A percentile compares a stretch with the other conserved stretches of the same genome.
phyloP scores from a whole-genome alignment of 1,140 invertebrate genomes.

The Pentalonia nigronervosa region DNA sequence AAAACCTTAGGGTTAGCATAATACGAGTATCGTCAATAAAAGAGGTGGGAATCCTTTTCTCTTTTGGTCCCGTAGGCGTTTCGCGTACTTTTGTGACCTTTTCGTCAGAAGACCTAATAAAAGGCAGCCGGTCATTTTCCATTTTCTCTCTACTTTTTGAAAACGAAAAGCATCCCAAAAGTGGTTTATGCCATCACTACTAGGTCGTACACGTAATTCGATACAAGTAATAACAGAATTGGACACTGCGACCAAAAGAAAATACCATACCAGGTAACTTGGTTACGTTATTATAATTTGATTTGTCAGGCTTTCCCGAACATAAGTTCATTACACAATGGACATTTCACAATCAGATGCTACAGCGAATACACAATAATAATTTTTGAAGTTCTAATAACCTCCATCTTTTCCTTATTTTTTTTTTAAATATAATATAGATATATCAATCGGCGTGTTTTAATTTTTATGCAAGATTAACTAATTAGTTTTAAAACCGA shows the following conservation, averaged over 20 bases:
- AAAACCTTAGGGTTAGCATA: constrained; percentile 31
- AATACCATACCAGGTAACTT: constrained; percentile 22
- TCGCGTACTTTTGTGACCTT: constrained; percentile 29
- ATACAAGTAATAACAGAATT: constrained; percentile 53
- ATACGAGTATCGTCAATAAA: constrained; percentile 36
- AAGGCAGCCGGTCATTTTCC: constrained; percentile 43
- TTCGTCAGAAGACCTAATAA: constrained; percentile 49
- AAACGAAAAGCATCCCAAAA: constrained; percentile 44
- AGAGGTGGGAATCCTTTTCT: constrained; percentile 33
- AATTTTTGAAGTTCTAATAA: not conserved
- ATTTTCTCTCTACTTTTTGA: constrained; percentile 23
- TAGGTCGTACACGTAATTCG: constrained; percentile 35
- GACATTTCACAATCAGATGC: constrained; percentile 22
- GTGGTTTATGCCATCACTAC: constrained; percentile 29
- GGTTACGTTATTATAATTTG: constrained; percentile 45
- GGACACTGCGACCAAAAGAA: constrained; percentile 24
- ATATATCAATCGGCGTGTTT: not conserved
- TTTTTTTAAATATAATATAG: not conserved
- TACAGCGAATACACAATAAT: not conserved
- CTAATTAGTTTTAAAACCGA: not conserved
- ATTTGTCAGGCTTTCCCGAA: constrained; percentile 6
- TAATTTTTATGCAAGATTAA: not conserved
- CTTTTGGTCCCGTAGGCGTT: constrained; percentile 27
- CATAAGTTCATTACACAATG: constrained; percentile 24
- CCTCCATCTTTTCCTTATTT: not conserved